A percentile compares a stretch with the other conserved stretches of the same genome.
Conservation (phyloP, 2,888 invertebrate genomes). For the Trichogramma evanescens region DNA sequence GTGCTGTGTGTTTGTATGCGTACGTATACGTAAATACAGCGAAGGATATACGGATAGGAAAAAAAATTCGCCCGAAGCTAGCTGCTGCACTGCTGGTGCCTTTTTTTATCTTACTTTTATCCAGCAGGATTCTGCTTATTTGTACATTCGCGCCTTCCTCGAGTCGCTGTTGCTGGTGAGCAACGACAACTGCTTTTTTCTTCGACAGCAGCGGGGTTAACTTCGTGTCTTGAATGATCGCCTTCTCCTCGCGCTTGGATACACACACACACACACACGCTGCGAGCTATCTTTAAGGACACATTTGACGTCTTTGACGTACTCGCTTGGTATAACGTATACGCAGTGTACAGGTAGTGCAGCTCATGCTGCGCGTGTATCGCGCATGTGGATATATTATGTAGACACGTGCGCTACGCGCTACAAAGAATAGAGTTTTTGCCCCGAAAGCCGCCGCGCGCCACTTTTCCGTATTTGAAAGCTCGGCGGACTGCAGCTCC, state of each 20-base stretch:
- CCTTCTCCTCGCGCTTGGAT: no score
- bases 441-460: neutral
- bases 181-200: constrained; percentile 11
- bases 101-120: neutral
- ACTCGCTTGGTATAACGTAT: no score
- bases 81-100: neutral
- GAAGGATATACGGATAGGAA: neutral
- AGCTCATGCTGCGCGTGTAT: no score
- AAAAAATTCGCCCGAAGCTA: neutral
- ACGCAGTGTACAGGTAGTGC: no score
- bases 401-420: neutral
- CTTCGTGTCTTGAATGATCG: constrained; percentile 3
- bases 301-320: no score
- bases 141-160: constrained; percentile 22
- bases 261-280: no score
- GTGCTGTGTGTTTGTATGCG: no score
- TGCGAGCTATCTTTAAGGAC: no score
- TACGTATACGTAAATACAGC: no score
- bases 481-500: neutral
- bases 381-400: no score
- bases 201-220: neutral
- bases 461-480: neutral
- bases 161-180: neutral
- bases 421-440: constrained; percentile 9
- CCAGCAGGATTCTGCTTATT: constrained; percentile 15